These are phyloP conservation scores for Sinopyrophorus schimmeli DNA, from an alignment of 2,888 invertebrate genomes.

Conservation along the genomic window DNA sequence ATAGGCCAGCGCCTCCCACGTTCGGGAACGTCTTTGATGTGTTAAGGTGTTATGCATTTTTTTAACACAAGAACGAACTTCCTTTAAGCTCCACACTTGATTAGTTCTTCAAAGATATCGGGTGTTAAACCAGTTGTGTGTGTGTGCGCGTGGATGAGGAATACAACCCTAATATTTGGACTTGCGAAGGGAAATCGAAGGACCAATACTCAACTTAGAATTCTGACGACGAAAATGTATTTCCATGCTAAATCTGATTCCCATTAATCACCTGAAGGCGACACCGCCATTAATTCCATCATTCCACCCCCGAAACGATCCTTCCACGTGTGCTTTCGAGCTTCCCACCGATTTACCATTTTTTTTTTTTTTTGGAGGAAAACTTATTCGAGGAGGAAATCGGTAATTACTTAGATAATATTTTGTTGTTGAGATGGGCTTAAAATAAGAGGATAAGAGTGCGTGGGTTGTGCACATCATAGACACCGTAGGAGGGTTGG, in stretches of 20 bases:
- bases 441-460: constrained; percentile 12
- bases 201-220: constrained; percentile 7
- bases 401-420: no score
- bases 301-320: constrained; percentile 26
- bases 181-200: constrained; percentile 4
- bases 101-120: constrained; percentile 13
- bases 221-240: constrained; percentile 13
- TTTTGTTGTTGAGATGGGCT: no score
- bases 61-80: constrained; percentile 1
- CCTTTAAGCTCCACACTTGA: constrained; percentile 7
- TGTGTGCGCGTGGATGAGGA: constrained; percentile 11
- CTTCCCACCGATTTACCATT: neutral
- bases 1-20: no score
- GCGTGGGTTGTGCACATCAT: constrained; percentile 15
- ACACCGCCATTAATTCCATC: constrained; percentile 48
- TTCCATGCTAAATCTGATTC: constrained; percentile 39
- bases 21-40: no score
- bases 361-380: neutral
- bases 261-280: constrained; percentile 51
- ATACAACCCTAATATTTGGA: constrained; percentile 11
- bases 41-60: neutral
- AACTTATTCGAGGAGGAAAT: neutral
- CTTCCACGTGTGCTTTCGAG: constrained; percentile 15
- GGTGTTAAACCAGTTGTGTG: no score
- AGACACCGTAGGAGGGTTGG: constrained; percentile 8